A percentile compares a stretch with the other conserved stretches of the same genome.
These are phyloP conservation scores for Anas capensis DNA, from an alignment of 2,797 vertebrate species.

Conservation along the genomic window DNA sequence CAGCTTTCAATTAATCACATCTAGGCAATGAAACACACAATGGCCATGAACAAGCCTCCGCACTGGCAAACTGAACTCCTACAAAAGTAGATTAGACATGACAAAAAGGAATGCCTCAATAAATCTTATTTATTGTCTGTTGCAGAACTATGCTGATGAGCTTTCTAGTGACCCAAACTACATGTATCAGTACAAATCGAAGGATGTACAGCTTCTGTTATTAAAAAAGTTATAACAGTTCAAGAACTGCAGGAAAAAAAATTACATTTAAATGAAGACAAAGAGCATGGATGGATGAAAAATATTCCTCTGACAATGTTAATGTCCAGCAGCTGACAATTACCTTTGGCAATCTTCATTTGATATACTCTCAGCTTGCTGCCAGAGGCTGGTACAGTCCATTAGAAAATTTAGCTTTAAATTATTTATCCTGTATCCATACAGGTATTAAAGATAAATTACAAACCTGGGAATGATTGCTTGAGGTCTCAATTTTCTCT, in stretches of 20 bases:
- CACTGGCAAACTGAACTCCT: not conserved
- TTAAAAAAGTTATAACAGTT: not conserved
- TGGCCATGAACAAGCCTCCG: not conserved
- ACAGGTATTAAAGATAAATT: slow-evolving; percentile 27
- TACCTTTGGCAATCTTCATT: not conserved
- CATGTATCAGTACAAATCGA: not conserved
- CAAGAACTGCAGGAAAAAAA: slow-evolving; percentile 6
- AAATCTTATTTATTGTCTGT: not conserved
- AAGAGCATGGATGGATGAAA: not conserved
- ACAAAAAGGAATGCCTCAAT: rapidly evolving
- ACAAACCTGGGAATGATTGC: slow-evolving; percentile 93
- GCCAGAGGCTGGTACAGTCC: not conserved
- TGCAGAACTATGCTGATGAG: not conserved
- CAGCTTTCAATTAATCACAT: not conserved
- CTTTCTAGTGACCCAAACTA: not conserved
- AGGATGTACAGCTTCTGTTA: not conserved
- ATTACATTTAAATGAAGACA: not conserved
- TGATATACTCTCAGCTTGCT: not conserved
- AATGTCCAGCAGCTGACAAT: slow-evolving; percentile 37
- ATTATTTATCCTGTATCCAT: not conserved
- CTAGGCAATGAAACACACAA: not conserved
- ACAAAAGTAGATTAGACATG: not conserved
- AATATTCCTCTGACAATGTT: slow-evolving; percentile 16
- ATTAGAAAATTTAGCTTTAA: slow-evolving; percentile 24
- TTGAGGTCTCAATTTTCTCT: slow-evolving; percentile 92